Evolutionary conservation across 2,113 vertebrate species (phyloP), one percentile per base, ranked within the genome.

Genomic region (Bos javanicus): DNA sequence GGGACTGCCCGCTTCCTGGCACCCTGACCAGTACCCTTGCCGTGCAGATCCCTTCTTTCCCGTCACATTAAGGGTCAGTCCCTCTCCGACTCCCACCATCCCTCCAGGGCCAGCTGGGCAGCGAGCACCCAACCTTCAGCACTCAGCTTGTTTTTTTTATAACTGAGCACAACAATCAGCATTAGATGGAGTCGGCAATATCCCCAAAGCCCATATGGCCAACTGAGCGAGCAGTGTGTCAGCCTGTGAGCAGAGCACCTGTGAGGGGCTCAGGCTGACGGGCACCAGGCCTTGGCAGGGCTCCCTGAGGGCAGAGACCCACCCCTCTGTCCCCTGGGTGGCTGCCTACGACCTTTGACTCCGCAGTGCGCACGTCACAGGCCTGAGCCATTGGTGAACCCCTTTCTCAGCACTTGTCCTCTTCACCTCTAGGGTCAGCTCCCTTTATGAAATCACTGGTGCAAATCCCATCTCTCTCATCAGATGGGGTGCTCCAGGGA

Each of bases 131-230:
- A 14, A 84, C 56, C 92, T 96, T 52, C 39, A 90, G 84, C 90
- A 28, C 71, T 74, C 14, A 23, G 57, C 54, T 87, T 97, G 54
- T 59, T 83, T 93, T 93, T 95, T 84, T 74, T 33, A 76, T 36
- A 76, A 85, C 64, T 87, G 39, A 98, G 54, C 85, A 82, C 2
- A 26, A 85, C 71, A 76, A 71, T 60, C 36, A 67, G 82, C 90
- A 83, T 96, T 93, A 92, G 91, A 88, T 85, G 76, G 15, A 67
- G 60, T 15, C 52, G 19, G 67, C 39, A 39, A 76, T 10, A 54
- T 26, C 13, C 46, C 19, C 25, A 60, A 80, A 92, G 52, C 64
- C 62, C 57, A 11, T 54, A 36, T 33, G 87, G 84, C 84, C 92
- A 87, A 90, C 74, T 67, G 52, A 74, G 60, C 0, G 0, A 57